Evolutionary conservation across 2,797 vertebrate genomes (phyloP), one percentile per base, ranked within the genome.

Genomic region (Tinamus major): DNA sequence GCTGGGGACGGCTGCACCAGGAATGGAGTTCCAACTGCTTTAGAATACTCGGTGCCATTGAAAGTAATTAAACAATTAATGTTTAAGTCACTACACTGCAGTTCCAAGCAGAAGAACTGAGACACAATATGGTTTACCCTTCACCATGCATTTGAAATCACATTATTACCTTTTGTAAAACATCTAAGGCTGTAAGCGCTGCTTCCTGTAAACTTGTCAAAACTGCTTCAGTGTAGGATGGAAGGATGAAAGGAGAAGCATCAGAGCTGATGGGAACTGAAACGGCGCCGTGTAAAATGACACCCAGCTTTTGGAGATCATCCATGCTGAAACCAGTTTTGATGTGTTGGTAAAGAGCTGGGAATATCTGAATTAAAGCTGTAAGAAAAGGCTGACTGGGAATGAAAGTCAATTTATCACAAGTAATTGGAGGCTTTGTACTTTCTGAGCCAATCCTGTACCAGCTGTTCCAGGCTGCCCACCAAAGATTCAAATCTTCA

Each of bases 391-490:
- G 99, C 97, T 99, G 99, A 94, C 99, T 99, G 61, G 99, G 99
- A 97, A 99, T 99, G 86, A 99, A 99, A 93, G 98, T 98, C 78
- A 98, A 97, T 97, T 99, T 99, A 96, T 99, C 99, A 64, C 97
- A 97, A 75, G 98, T 97, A 91, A 97, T 48, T 31, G 99, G 99
- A 29, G 99, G 99, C 62, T 98, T 98, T 21, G 99, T 99, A 97
- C 99, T 99, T 95, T 99, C 99, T 3, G 98, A 99, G 79, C 99
- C 99, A n/a, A 98, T 99, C 84, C 98, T 98, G 92, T 99, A 99
- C 99, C 99, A 99, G 13, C 99, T 99, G 97, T 98, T 99, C 99
- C 99, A 99, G 1, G 99, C 99, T 2, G 99, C 99, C 99, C 99
- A 99, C 99, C 99, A 99, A 83, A 99, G 97, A 48, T 99, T 98